phyloP scores from a whole-genome alignment of 2,797 vertebrate genomes.

The Gambusia yucatana region DNA sequence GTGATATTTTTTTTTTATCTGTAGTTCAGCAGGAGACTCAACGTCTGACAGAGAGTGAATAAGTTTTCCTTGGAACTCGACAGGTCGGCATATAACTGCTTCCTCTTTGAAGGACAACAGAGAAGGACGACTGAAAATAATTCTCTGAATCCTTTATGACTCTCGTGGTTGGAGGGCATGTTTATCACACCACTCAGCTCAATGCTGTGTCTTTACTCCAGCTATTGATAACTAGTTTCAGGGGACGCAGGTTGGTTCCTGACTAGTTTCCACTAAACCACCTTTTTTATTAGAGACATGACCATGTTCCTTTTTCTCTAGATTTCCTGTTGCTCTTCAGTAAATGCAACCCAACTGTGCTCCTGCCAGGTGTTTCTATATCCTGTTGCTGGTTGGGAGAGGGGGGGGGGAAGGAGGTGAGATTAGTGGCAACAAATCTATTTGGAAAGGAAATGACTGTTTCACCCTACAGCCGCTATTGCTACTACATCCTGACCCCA shows the following conservation, averaged over 20 bases:
- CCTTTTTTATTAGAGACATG: neutral
- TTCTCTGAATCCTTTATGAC: neutral
- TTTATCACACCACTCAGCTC: neutral
- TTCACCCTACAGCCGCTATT: neutral
- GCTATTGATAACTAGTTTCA: neutral
- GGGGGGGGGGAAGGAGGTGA: neutral
- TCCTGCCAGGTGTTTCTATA: neutral
- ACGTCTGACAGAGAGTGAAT: neutral
- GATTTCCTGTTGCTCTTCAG: neutral
- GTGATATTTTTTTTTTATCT: neutral
- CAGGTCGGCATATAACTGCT: neutral
- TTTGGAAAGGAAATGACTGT: slow-evolving; percentile 17
- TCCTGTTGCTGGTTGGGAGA: no score
- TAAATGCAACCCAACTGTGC: neutral
- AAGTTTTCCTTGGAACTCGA: neutral
- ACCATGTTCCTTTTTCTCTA: neutral
- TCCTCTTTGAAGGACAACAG: neutral
- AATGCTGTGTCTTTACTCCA: neutral
- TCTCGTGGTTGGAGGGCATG: neutral
- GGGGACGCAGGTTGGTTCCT: neutral
- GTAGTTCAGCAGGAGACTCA: neutral
- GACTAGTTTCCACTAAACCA: neutral
- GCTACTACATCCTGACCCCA: slow-evolving; percentile 22
- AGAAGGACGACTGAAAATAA: neutral
- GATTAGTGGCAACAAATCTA: slow-evolving; percentile 8